These are phyloP conservation scores for Periplaneta americana DNA, from an alignment of 1,140 invertebrate species.

Conservation along the genomic window DNA sequence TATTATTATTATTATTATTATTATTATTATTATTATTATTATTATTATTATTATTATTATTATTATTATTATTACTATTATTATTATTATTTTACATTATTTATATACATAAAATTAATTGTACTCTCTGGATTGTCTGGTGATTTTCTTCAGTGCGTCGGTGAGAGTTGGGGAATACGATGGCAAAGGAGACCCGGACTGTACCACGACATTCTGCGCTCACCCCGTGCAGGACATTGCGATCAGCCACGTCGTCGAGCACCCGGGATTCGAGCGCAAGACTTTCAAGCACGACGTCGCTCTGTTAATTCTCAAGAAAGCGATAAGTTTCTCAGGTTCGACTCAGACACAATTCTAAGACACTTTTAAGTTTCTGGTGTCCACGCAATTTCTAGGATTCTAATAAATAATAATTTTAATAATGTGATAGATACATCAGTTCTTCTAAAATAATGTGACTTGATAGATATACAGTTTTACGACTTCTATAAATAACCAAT, in stretches of 20 bases:
- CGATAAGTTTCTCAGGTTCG: constrained; percentile 64
- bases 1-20: no score
- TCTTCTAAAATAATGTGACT: no score
- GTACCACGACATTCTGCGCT: constrained; percentile 59
- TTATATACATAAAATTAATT: not conserved
- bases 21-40: no score
- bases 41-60: no score
- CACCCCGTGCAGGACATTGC: constrained; percentile 54
- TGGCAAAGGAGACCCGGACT: constrained; percentile 54
- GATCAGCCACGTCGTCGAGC: constrained; percentile 58
- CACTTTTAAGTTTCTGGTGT: no score
- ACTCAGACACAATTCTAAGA: no score
- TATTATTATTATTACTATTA: not conserved
- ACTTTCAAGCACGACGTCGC: constrained; percentile 63
- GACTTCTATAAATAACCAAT: no score
- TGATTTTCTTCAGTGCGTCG: constrained; percentile 41
- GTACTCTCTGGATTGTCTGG: constrained; percentile 25
- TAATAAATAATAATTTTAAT: no score
- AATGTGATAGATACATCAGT: no score
- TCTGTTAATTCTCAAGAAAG: constrained; percentile 52
- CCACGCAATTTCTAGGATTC: no score
- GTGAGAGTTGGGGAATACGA: constrained; percentile 62
- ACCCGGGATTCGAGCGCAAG: constrained; percentile 60
- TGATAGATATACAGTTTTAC: no score
- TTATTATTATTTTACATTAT: no score